Evolutionary conservation across 2,888 invertebrate species (phyloP).

Genomic region (Therioaphis trifolii): DNA sequence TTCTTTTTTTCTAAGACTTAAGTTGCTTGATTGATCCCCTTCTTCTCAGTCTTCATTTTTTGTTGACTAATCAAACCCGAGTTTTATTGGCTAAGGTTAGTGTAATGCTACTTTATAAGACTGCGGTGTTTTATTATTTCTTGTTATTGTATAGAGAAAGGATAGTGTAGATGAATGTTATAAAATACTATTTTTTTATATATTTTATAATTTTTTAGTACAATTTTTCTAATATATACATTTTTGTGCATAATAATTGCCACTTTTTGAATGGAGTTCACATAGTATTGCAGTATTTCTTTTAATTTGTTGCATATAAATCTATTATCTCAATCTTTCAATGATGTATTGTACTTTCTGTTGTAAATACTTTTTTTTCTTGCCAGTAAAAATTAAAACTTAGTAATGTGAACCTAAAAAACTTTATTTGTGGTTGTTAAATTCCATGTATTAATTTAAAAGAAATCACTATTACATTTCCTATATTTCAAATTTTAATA

Average conservation of each 20-base stretch:
- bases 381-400: background rate
- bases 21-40: conserved; percentile 15
- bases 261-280: background rate
- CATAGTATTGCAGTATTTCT: conserved; percentile 12
- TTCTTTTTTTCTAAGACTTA: conserved; percentile 4
- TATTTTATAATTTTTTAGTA: conserved; percentile 63
- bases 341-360: conserved; percentile 44
- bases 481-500: background rate
- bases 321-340: conserved; percentile 16
- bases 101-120: conserved; percentile 55
- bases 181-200: conserved; percentile 62
- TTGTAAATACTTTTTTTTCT: conserved; percentile 45
- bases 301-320: conserved; percentile 21
- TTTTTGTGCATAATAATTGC: conserved; percentile 26
- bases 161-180: conserved; percentile 55
- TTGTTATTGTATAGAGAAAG: conserved; percentile 48
- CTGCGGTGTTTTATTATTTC: conserved; percentile 58
- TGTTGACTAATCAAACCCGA: background rate
- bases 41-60: conserved; percentile 10
- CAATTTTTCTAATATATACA: conserved; percentile 48
- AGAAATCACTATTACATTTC: background rate
- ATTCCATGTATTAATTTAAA: conserved; percentile 5
- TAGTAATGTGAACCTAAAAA: background rate
- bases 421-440: background rate
- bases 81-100: conserved; percentile 50